phyloP scores from a whole-genome alignment of 2,797 vertebrate genomes.

The Sebastiscus albofasciatus region DNA sequence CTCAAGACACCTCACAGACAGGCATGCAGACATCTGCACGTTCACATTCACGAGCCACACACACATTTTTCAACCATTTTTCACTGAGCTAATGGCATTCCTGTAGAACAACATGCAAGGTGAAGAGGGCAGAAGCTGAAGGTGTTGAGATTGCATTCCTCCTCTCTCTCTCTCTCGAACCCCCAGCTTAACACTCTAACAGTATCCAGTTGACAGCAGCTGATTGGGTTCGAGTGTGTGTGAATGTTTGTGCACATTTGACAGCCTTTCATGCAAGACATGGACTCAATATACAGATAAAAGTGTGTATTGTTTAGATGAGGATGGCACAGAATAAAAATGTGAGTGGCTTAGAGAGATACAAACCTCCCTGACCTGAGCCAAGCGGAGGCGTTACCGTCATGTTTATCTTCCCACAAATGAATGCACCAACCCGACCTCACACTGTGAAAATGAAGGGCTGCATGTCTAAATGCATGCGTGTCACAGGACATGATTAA shows the following conservation, averaged over 20 bases:
- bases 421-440: not conserved
- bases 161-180: conserved; percentile 15
- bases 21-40: conserved; percentile 32
- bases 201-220: conserved; percentile 63
- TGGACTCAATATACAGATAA: not conserved
- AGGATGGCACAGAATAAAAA: not conserved
- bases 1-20: conserved; percentile 13
- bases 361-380: not conserved
- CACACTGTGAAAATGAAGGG: conserved; percentile 1
- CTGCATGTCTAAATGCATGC: not conserved
- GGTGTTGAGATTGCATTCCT: conserved; percentile 66
- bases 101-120: conserved; percentile 63
- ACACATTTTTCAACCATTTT: conserved; percentile 26
- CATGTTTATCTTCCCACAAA: conserved; percentile 36
- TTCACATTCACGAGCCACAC: conserved; percentile 16
- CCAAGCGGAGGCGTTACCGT: not conserved
- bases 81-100: conserved; percentile 69
- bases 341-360: not conserved
- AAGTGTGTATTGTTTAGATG: not conserved
- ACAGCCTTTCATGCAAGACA: not conserved
- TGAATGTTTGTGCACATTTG: conserved; percentile 3
- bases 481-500: conserved; percentile 42
- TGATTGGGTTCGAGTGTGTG: conserved; percentile 15
- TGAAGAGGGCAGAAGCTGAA: conserved; percentile 63
- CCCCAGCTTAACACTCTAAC: conserved; percentile 51